These are phyloP conservation scores for Atherinomorus stipes DNA, from an alignment of 2,113 vertebrate species.

Conservation along the genomic window DNA sequence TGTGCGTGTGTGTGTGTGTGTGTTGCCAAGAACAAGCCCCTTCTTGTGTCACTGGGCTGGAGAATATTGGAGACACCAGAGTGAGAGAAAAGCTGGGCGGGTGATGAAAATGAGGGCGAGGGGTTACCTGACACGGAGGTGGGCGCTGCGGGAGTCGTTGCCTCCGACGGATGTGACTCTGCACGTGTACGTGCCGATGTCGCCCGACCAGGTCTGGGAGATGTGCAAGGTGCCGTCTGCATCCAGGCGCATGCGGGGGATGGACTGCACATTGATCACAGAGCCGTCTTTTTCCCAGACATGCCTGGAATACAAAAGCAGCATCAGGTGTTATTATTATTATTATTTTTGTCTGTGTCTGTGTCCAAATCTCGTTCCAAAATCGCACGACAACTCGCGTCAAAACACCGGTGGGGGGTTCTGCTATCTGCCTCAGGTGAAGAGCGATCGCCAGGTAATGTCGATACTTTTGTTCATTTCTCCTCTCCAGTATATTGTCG, in stretches of 20 bases:
- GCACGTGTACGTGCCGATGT: constrained; percentile 97
- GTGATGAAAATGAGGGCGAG: not conserved
- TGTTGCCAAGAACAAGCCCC: constrained; percentile 18
- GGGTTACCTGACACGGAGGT: constrained; percentile 92
- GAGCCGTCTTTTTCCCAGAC: constrained; percentile 95
- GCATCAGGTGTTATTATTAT: no score
- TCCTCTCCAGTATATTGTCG: no score
- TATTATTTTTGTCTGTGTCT: no score
- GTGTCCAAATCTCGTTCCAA: no score
- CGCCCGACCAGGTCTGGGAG: constrained; percentile 98
- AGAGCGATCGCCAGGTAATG: no score
- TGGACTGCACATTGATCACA: constrained; percentile 80
- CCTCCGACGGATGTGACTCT: constrained; percentile 91
- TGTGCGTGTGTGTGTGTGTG: not conserved
- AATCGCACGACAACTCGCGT: no score
- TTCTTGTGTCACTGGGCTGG: constrained; percentile 14
- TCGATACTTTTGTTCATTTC: no score
- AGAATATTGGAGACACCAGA: not conserved
- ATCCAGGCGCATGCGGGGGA: constrained; percentile 88
- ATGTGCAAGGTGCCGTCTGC: constrained; percentile 91
- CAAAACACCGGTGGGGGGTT: no score
- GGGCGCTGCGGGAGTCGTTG: constrained; percentile 93
- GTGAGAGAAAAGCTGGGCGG: not conserved
- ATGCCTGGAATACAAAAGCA: constrained; percentile 79
- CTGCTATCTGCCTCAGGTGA: no score